Conservation (phyloP, 2,113 vertebrate genomes). For the Myiozetetes cayanensis region DNA sequence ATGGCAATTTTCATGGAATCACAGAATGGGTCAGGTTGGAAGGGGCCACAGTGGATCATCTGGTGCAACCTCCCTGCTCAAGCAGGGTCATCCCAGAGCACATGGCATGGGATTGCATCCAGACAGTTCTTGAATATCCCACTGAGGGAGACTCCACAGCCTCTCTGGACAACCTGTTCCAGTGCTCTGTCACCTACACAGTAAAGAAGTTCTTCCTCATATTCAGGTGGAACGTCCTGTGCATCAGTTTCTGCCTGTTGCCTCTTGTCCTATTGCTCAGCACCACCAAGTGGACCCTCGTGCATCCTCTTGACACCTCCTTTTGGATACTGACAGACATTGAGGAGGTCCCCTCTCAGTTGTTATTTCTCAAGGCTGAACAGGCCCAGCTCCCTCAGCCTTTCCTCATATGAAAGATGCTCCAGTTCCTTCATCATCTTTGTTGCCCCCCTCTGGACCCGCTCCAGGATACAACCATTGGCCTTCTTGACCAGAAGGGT, state of each 20-base stretch:
- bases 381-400: neutral
- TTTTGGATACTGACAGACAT: rapidly evolving
- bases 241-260: neutral
- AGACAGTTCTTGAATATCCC: neutral
- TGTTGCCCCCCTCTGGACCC: neutral
- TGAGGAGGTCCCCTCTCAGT: neutral
- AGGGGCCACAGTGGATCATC: neutral
- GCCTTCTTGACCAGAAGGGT: neutral
- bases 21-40: neutral
- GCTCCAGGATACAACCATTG: neutral
- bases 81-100: neutral
- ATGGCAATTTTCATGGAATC: neutral
- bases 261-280: neutral
- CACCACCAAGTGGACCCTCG: neutral
- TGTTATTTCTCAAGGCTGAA: rapidly evolving
- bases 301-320: neutral
- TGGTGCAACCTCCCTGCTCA: neutral
- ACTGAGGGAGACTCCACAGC: neutral
- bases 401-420: neutral
- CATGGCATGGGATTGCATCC: too few relatives aligned
- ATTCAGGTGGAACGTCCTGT: neutral
- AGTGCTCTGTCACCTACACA: too few relatives aligned
- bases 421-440: neutral
- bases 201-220: neutral
- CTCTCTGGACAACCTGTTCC: neutral